Percentiles rank a stretch among this genome's conserved stretches.
phyloP scores from a whole-genome alignment of 1,140 invertebrate genomes.

The Drosophila lowei region DNA sequence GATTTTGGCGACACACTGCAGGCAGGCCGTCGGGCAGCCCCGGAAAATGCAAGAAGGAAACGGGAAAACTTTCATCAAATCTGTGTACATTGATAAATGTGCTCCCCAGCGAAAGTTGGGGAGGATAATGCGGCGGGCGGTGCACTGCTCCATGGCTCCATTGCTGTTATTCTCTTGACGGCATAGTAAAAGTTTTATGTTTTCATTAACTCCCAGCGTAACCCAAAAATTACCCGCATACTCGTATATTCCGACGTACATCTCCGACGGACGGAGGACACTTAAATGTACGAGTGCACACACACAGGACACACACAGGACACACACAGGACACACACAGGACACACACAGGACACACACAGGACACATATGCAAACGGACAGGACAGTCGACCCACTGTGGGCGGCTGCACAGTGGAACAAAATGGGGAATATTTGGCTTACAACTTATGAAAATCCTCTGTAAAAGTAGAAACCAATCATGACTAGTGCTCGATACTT shows the following conservation, averaged over 20 bases:
- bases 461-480: no score
- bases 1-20: constrained; percentile 91
- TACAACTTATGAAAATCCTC: no score
- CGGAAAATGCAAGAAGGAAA: constrained; percentile 11
- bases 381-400: no score
- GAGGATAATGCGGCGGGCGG: background rate
- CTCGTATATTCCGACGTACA: constrained; percentile 19
- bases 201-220: constrained; percentile 76
- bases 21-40: constrained; percentile 1
- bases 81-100: constrained; percentile 50
- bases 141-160: background rate
- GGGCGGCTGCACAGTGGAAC: constrained; percentile 10
- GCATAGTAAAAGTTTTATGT: constrained; percentile 76
- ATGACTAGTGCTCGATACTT: no score
- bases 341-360: constrained; percentile 10
- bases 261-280: constrained; percentile 26
- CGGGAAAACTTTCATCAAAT: constrained; percentile 61
- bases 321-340: background rate
- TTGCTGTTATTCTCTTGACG: constrained; percentile 51
- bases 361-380: constrained; percentile 57
- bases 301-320: constrained; percentile 17
- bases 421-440: no score
- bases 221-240: constrained; percentile 64
- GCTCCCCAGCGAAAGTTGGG: background rate
- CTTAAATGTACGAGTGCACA: background rate